Percentiles rank a stretch among this genome's conserved stretches.
Conservation (phyloP, 2,113 vertebrate genomes). For the Phylloscopus trochilus region DNA sequence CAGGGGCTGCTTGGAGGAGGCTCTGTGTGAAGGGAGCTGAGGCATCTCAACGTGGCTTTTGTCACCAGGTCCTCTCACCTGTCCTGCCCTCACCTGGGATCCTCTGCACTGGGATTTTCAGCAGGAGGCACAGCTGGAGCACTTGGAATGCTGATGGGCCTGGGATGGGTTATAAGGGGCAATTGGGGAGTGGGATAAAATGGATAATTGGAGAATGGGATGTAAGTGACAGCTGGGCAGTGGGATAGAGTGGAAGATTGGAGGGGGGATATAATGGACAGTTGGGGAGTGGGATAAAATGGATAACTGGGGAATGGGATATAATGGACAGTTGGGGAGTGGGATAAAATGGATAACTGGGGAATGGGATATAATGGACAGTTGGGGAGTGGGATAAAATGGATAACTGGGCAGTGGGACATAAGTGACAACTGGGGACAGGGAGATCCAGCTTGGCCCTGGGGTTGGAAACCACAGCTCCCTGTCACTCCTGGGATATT, state of each 20-base stretch:
- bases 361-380: rapidly evolving
- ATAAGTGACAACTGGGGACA: rapidly evolving
- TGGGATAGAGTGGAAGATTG: rapidly evolving
- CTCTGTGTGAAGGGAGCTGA: neutral
- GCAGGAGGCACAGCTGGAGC: neutral
- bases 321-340: rapidly evolving
- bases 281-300: rapidly evolving
- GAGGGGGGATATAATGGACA: rapidly evolving
- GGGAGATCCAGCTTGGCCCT: neutral
- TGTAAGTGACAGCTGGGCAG: rapidly evolving
- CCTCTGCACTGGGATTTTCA: neutral
- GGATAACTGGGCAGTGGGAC: rapidly evolving
- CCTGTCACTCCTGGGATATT: neutral
- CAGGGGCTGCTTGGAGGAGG: neutral
- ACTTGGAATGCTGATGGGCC: neutral
- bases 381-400: neutral
- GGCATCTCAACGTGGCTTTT: neutral
- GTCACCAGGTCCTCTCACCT: neutral
- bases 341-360: rapidly evolving
- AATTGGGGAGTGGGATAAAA: rapidly evolving
- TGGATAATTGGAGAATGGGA: rapidly evolving
- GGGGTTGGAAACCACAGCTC: neutral
- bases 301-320: rapidly evolving
- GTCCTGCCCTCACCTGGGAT: neutral
- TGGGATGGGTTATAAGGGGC: neutral